These are phyloP conservation scores for Paratrypauchen microcephalus DNA, from an alignment of 2,797 vertebrate species.

Conservation along the genomic window DNA sequence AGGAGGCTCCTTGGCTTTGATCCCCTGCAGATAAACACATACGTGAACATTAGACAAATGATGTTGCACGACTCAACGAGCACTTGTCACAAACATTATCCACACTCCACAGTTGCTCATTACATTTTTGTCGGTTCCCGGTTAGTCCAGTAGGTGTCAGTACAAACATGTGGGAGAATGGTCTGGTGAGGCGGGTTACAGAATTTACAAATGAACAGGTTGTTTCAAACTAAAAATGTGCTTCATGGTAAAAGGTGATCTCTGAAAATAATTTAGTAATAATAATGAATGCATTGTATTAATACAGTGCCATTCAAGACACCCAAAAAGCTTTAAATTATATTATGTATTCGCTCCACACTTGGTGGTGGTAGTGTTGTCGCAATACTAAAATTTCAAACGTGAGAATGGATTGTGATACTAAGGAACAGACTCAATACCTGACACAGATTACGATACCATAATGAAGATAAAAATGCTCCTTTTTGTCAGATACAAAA, in stretches of 20 bases:
- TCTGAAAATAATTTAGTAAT: not conserved
- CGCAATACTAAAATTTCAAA: too few relatives aligned
- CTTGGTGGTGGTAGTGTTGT: too few relatives aligned
- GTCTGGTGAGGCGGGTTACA: not conserved
- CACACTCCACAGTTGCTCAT: not conserved
- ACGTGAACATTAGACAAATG: not conserved
- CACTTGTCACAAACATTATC: not conserved
- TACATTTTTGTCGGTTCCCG: constrained; percentile 24
- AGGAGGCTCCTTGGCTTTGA: constrained; percentile 83
- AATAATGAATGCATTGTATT: not conserved
- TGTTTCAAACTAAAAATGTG: not conserved
- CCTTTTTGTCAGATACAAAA: too few relatives aligned
- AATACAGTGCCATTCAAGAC: too few relatives aligned
- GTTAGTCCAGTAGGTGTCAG: constrained; percentile 65
- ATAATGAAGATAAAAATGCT: too few relatives aligned
- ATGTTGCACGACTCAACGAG: not conserved
- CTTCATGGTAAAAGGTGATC: not conserved
- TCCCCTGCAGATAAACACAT: constrained; percentile 77
- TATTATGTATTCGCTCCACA: too few relatives aligned
- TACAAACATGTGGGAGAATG: constrained; percentile 7
- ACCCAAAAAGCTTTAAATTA: too few relatives aligned
- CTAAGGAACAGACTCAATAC: too few relatives aligned
- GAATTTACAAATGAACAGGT: not conserved
- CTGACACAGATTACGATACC: too few relatives aligned
- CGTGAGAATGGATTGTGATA: too few relatives aligned